These are phyloP conservation scores for Smithornis capensis DNA, from an alignment of 2,113 vertebrate species.

Conservation along the genomic window DNA sequence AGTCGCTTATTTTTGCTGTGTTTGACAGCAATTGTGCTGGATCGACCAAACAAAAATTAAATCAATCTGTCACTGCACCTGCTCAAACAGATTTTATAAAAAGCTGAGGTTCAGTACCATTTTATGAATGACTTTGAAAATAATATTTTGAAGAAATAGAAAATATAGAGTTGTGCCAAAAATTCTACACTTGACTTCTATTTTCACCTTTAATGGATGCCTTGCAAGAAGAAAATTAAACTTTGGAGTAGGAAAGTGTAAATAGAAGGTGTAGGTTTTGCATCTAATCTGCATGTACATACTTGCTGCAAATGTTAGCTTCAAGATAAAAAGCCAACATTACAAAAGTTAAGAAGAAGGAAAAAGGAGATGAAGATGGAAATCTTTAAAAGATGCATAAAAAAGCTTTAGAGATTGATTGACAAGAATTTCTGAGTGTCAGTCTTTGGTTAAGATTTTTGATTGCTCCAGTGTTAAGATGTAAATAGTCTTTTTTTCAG, in stretches of 20 bases:
- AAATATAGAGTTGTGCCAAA: not conserved
- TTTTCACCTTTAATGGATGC: not conserved
- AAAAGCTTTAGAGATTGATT: not conserved
- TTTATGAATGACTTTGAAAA: not conserved
- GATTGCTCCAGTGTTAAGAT: not conserved
- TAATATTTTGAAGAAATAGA: not conserved
- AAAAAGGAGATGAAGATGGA: not conserved
- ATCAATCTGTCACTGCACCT: not conserved
- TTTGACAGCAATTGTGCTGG: not conserved
- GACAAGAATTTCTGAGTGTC: not conserved
- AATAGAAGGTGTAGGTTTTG: not conserved
- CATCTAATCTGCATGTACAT: not conserved
- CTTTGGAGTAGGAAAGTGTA: not conserved
- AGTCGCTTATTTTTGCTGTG: not conserved
- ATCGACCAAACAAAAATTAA: not conserved
- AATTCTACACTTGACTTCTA: not conserved
- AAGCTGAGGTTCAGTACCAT: not conserved
- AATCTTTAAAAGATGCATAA: not conserved
- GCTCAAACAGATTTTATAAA: not conserved
- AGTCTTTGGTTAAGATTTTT: not conserved
- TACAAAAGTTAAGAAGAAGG: not conserved
- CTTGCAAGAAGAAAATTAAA: not conserved
- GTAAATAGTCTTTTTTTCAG: not conserved
- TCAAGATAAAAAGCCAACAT: not conserved
- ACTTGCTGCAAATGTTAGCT: not conserved